These are phyloP conservation scores for Halcyon smyrnensis DNA, from an alignment of 2,797 vertebrate species.

Conservation along the genomic window DNA sequence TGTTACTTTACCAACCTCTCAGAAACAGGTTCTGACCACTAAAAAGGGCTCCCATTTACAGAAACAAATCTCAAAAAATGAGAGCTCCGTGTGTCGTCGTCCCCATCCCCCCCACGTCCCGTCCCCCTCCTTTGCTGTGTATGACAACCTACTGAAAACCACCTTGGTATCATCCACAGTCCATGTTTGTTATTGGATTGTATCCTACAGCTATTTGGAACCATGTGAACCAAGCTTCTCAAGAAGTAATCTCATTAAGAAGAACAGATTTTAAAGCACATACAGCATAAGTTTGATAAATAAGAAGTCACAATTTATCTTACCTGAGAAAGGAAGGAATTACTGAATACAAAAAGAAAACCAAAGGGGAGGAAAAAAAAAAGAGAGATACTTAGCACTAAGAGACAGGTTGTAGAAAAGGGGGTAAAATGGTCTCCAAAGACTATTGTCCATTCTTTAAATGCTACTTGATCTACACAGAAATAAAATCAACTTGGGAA, in stretches of 20 bases:
- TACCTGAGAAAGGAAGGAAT: constrained; percentile 19
- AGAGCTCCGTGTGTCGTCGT: background rate
- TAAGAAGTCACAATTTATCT: background rate
- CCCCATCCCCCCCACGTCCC: background rate
- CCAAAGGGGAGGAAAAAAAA: background rate
- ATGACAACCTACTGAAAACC: background rate
- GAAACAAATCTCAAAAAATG: background rate
- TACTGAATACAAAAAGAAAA: background rate
- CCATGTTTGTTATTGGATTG: background rate
- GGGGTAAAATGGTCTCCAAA: background rate
- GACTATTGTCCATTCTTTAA: background rate
- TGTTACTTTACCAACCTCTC: background rate
- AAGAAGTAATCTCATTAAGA: background rate
- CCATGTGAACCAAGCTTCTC: background rate
- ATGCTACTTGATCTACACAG: background rate
- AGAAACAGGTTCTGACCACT: background rate
- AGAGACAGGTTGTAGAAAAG: background rate
- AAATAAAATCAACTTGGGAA: background rate
- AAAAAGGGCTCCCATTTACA: background rate
- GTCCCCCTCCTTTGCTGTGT: background rate
- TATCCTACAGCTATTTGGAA: background rate
- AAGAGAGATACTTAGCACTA: background rate
- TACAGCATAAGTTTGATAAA: background rate
- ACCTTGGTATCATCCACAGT: background rate
- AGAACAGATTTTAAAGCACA: background rate